Percentiles rank a stretch among this genome's conserved stretches.
These are phyloP conservation scores for Cervus canadensis DNA, from an alignment of 2,113 vertebrate species.

Conservation along the genomic window DNA sequence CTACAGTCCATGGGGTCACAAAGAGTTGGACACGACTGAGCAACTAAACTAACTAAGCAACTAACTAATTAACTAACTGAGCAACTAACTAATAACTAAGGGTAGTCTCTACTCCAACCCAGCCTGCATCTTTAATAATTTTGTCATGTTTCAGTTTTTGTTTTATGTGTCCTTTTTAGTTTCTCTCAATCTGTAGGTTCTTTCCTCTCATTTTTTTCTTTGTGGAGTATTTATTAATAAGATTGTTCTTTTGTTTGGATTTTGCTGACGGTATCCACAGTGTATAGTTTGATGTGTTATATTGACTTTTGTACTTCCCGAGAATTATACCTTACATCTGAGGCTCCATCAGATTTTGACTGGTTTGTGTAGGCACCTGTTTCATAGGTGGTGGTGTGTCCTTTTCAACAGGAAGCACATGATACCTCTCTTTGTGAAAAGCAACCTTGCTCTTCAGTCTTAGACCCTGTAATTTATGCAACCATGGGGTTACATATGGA, in stretches of 20 bases:
- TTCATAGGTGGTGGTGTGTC: background rate
- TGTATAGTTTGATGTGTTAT: background rate
- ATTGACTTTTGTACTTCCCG: background rate
- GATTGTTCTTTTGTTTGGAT: background rate
- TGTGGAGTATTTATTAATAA: background rate
- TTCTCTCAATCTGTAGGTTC: background rate
- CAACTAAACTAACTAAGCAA: background rate
- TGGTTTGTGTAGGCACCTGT: background rate
- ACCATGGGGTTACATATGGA: background rate
- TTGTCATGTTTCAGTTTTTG: slow-evolving; percentile 31
- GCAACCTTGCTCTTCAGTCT: background rate
- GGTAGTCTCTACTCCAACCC: background rate
- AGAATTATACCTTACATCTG: background rate
- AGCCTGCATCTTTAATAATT: background rate
- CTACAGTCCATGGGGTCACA: background rate
- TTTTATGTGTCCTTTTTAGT: background rate
- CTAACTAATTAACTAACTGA: too few species aligned
- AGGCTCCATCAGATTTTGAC: background rate
- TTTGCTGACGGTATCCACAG: background rate
- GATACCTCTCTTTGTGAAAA: background rate
- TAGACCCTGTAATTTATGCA: background rate
- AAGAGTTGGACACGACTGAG: background rate
- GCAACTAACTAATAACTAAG: too few species aligned
- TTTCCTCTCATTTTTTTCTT: background rate
- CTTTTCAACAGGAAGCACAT: background rate